phyloP scores from a whole-genome alignment of 1,140 invertebrate species.

The Aphaenogaster ashmeadi region DNA sequence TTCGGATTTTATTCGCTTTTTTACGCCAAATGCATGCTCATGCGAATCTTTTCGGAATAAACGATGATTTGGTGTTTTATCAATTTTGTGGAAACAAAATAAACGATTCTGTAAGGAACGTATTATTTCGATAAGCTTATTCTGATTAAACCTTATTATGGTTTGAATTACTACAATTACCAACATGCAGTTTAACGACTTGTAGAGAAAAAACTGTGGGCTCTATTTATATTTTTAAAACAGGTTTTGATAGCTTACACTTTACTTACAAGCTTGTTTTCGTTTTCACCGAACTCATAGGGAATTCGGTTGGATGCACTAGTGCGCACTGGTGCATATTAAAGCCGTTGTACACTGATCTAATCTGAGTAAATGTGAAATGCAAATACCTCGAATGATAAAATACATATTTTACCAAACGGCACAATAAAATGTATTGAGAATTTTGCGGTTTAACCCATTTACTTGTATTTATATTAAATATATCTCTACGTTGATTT shows the following conservation, averaged over 20 bases:
- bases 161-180: not conserved
- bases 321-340: too few relatives aligned
- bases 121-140: not conserved
- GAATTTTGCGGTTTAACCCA: too few relatives aligned
- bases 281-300: not conserved
- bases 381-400: too few relatives aligned
- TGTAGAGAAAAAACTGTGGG: not conserved
- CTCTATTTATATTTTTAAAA: not conserved
- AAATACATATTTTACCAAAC: too few relatives aligned
- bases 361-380: too few relatives aligned
- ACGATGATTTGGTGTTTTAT: not conserved
- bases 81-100: not conserved
- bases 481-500: too few relatives aligned
- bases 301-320: too few relatives aligned
- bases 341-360: too few relatives aligned
- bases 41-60: not conserved
- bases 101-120: not conserved
- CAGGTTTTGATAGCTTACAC: not conserved
- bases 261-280: not conserved
- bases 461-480: too few relatives aligned
- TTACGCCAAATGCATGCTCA: not conserved
- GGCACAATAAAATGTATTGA: too few relatives aligned
- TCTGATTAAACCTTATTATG: conserved; percentile 23
- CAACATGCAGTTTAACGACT: not conserved
- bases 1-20: not conserved